phyloP scores from a whole-genome alignment of 2,797 vertebrate genomes.

The Sebastes reedi region DNA sequence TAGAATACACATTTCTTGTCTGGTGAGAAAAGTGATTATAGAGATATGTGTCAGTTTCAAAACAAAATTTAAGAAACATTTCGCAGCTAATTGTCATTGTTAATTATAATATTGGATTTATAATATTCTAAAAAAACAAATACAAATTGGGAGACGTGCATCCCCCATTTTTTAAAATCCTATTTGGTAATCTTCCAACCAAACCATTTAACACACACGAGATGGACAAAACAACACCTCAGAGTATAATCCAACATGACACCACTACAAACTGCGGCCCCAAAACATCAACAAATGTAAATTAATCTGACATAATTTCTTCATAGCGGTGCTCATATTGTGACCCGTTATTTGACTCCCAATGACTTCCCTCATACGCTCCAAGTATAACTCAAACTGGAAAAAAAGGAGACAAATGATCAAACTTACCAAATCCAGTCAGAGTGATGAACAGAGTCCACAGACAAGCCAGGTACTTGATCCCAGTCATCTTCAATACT shows the following conservation, averaged over 20 bases:
- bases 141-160: not conserved
- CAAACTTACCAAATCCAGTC: constrained; percentile 56
- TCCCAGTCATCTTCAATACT: constrained; percentile 25
- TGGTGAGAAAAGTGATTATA: not conserved
- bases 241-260: not conserved
- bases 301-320: too few relatives aligned
- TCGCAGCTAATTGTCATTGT: not conserved
- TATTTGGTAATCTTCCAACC: not conserved
- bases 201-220: not conserved
- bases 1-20: not conserved
- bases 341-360: not conserved
- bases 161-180: not conserved
- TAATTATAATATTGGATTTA: not conserved
- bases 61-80: not conserved
- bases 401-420: not conserved
- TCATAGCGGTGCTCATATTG: not conserved
- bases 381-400: not conserved
- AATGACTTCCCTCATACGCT: not conserved
- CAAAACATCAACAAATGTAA: not conserved
- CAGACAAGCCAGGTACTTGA: constrained; percentile 25
- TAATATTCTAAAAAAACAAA: not conserved
- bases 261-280: not conserved
- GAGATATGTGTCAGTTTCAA: not conserved
- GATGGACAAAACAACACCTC: not conserved
- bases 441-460: constrained; percentile 44